Conservation (phyloP, 2,888 invertebrate species). For the Macaria liturata region DNA sequence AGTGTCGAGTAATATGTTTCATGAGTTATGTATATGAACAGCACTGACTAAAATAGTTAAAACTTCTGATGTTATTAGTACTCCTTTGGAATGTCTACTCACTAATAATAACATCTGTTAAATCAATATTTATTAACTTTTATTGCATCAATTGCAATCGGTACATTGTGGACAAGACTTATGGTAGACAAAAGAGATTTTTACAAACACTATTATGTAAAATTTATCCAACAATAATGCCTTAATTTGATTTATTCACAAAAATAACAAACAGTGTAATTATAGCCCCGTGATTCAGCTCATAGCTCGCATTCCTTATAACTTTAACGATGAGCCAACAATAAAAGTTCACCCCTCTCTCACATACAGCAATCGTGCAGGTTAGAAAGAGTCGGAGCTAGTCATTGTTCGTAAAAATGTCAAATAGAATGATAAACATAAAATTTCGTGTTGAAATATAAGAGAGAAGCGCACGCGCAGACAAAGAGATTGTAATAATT, state of each 20-base stretch:
- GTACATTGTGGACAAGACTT: no score
- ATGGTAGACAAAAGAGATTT: no score
- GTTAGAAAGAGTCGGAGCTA: constrained; percentile 53
- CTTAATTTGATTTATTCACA: constrained; percentile 27
- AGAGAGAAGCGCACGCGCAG: constrained; percentile 59
- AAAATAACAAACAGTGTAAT: constrained; percentile 58
- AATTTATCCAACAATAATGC: background rate
- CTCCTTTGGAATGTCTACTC: no score
- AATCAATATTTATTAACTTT: no score
- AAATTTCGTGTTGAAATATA: constrained; percentile 74
- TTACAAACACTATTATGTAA: no score
- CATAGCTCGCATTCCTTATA: constrained; percentile 62
- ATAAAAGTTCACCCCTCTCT: constrained; percentile 60
- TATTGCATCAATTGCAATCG: no score
- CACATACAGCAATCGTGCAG: constrained; percentile 40
- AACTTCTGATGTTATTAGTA: no score
- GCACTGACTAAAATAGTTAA: no score
- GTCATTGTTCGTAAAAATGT: constrained; percentile 79
- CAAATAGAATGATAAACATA: constrained; percentile 81
- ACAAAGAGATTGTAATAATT: constrained; percentile 65
- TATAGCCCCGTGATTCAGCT: constrained; percentile 74
- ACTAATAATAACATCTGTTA: no score
- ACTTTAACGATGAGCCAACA: constrained; percentile 60
- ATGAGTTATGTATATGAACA: no score
- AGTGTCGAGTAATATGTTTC: no score